Evolutionary conservation across 1,140 invertebrate species (phyloP).

Genomic region (Coelopa frigida): DNA sequence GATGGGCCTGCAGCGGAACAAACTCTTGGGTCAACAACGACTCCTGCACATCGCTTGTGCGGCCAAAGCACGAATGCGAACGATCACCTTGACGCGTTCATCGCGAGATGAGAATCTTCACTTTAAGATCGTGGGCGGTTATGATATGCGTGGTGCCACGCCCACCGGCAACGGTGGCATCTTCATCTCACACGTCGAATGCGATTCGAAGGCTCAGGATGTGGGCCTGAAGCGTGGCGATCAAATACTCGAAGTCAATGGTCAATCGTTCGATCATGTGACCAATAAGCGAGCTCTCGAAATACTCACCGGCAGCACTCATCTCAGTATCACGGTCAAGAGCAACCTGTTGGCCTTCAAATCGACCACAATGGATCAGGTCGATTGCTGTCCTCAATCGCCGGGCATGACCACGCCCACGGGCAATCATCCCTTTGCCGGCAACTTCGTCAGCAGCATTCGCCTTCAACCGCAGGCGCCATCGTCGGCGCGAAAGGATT

Average conservation of each 20-base stretch:
- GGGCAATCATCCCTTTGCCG: conserved; percentile 14
- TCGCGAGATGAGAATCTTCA: conserved; percentile 87
- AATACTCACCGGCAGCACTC: conserved; percentile 86
- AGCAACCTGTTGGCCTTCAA: conserved; percentile 83
- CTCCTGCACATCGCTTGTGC: conserved; percentile 94
- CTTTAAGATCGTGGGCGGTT: conserved; percentile 90
- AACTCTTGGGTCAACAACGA: conserved; percentile 73
- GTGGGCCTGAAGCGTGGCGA: conserved; percentile 95
- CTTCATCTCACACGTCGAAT: conserved; percentile 91
- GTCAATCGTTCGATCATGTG: conserved; percentile 90
- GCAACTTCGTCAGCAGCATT: conserved; percentile 18
- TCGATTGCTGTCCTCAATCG: no score
- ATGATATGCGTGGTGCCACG: conserved; percentile 56
- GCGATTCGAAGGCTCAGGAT: conserved; percentile 87
- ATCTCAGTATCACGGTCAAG: conserved; percentile 93
- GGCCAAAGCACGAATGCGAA: conserved; percentile 87
- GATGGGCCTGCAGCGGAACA: conserved; percentile 69
- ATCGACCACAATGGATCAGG: conserved; percentile 65
- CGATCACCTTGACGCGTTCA: conserved; percentile 82
- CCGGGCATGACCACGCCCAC: no score
- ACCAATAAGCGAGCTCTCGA: conserved; percentile 85
- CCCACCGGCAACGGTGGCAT: conserved; percentile 65
- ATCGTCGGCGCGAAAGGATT: conserved; percentile 55
- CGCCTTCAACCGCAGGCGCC: conserved; percentile 8
- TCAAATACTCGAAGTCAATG: conserved; percentile 96